Evolutionary conservation across 2,113 vertebrate genomes (phyloP).

Genomic region (Catharus bicknelli): DNA sequence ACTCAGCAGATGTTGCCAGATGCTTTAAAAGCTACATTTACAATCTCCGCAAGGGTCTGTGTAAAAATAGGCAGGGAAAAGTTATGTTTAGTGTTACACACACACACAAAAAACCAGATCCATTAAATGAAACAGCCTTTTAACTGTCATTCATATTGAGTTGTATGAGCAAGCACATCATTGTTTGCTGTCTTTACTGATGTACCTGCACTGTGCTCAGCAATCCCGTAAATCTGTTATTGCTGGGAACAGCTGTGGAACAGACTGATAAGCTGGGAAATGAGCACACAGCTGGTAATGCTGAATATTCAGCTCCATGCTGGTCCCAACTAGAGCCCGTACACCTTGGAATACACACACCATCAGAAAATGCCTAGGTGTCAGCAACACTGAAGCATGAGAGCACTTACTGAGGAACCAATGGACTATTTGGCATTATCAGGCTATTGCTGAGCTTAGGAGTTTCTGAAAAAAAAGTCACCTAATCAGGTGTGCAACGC

Average conservation of each 20-base stretch:
- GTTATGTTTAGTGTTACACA: not conserved
- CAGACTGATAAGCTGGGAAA: not conserved
- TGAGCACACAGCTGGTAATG: not conserved
- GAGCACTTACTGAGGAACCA: not conserved
- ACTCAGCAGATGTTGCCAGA: not conserved
- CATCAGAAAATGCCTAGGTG: not conserved
- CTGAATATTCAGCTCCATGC: not conserved
- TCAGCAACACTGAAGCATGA: not conserved
- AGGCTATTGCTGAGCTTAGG: not conserved
- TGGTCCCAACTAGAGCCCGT: not conserved
- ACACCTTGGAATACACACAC: not conserved
- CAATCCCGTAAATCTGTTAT: not conserved
- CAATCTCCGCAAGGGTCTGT: not conserved
- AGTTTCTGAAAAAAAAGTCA: not conserved
- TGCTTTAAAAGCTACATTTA: slow-evolving; percentile 11
- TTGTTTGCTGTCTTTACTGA: not conserved
- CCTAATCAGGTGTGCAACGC: not conserved
- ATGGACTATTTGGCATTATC: not conserved
- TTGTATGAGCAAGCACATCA: rapidly evolving
- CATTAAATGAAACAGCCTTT: slow-evolving; percentile 20
- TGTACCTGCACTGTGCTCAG: not conserved
- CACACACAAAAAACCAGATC: not conserved
- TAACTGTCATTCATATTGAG: not conserved
- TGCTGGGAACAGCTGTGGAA: slow-evolving; percentile 9
- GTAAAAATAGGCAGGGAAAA: not conserved